Base-by-base conservation (phyloP, 2,113 vertebrate species). In the Clupea harengus region DNA sequence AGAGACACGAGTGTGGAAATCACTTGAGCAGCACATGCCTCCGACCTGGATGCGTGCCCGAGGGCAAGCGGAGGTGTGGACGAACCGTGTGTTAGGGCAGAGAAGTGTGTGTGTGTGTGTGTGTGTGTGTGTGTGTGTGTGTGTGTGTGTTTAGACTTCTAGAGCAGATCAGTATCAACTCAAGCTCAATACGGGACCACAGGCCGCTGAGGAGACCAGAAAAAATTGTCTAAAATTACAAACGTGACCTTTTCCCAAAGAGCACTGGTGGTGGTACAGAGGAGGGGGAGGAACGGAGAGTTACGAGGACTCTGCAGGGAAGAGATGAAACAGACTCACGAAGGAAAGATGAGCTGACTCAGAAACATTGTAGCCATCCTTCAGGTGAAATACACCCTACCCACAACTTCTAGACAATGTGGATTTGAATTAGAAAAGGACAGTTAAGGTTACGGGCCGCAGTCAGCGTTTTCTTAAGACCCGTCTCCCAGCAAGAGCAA, bases 41-140 rank as follows among this genome's bases (percentile, higher is more conserved):
- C 13, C 28, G 0, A 44, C 11, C 72, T 78, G 72, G 72, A 78
- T 4, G 10, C 3, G 72, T 78, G 72, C 72, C 72, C 32, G 28
- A 78, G 28, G 72, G 28, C 72, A 39, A 6, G 11, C 32, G 28
- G 72, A 78, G 72, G 72, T 78, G 64, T 72, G 25, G 10, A 9
- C 64, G 11, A 72, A 32, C 64, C 8, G 8, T 72, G 3, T 72
- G 64, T 28, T 8, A 72, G 64, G 10, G 25, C 6, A 28, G 22
- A 10, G n/a, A 72, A 32, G 64, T 72, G n/a, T 72, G 25, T 72
- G 4, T 72, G 64, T 72, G 64, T 67, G n/a, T 67, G 60, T 67
- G 60, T 67, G 60, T 72, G 64, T 72, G 64, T 72, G 64, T 72
- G 64, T 75, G 67, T 75, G 67, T 39, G 25, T 78, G 72, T 39